These are phyloP conservation scores for Sander vitreus DNA, from an alignment of 2,113 vertebrate species.

Conservation along the genomic window DNA sequence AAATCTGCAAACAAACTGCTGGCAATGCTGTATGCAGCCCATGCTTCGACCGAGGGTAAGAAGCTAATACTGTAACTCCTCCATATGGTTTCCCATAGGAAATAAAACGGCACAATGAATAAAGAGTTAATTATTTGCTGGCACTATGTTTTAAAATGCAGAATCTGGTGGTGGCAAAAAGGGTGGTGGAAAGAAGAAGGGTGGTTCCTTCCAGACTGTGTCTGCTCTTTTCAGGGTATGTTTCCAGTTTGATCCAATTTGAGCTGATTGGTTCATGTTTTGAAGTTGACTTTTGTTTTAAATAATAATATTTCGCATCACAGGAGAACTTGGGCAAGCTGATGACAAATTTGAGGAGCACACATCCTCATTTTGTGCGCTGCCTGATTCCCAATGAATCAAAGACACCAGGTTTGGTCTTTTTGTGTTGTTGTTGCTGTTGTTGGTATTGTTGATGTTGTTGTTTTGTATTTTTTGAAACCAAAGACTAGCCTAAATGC, in stretches of 20 bases:
- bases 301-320: background rate
- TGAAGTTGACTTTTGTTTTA: background rate
- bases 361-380: conserved; percentile 74
- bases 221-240: conserved; percentile 76
- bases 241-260: background rate
- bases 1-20: conserved; percentile 76
- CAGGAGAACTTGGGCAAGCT: conserved; percentile 73
- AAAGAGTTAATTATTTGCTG: background rate
- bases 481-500: no score
- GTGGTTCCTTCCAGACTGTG: conserved; percentile 76
- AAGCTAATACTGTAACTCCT: background rate
- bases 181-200: conserved; percentile 76
- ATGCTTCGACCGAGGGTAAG: conserved; percentile 51
- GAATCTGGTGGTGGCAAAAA: conserved; percentile 63
- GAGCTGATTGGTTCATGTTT: background rate
- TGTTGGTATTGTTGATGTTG: background rate
- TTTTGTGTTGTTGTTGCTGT: background rate
- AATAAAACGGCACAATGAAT: background rate
- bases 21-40: conserved; percentile 42
- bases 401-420: conserved; percentile 64
- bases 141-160: background rate
- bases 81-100: background rate
- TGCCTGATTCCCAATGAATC: conserved; percentile 73
- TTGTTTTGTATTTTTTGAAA: no score
- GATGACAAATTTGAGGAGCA: conserved; percentile 75